Evolutionary conservation across 2,113 vertebrate genomes (phyloP).

Genomic region (Scophthalmus maximus): DNA sequence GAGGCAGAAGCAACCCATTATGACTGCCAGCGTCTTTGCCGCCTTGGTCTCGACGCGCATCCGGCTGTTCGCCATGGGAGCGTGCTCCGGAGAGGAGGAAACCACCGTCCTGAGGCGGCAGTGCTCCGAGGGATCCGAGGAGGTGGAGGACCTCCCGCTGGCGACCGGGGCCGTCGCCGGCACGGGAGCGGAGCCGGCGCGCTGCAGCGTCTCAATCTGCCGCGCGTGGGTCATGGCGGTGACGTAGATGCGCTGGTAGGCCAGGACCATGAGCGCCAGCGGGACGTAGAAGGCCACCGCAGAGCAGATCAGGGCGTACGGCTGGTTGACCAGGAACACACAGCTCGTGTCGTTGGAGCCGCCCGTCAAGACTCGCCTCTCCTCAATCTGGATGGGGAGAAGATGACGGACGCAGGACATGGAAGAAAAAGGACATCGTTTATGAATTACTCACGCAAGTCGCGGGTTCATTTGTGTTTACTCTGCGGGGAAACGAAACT

Average conservation of each 20-base stretch:
- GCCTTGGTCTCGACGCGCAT: conserved; percentile 86
- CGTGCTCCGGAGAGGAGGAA: conserved; percentile 56
- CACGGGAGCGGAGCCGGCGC: conserved; percentile 81
- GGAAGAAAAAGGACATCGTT: background rate
- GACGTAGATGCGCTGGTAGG: conserved; percentile 86
- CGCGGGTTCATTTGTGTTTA: no score
- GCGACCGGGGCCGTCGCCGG: conserved; percentile 20
- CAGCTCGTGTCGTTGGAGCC: conserved; percentile 82
- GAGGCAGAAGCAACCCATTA: conserved; percentile 87
- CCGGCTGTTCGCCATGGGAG: conserved; percentile 70
- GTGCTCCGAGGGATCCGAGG: conserved; percentile 66
- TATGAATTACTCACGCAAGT: no score
- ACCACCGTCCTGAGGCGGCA: conserved; percentile 48
- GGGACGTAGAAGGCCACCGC: conserved; percentile 85
- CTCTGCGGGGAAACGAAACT: no score
- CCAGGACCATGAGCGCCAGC: conserved; percentile 83
- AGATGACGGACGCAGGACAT: background rate
- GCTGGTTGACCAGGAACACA: conserved; percentile 84
- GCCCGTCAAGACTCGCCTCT: conserved; percentile 57
- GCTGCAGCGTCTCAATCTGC: conserved; percentile 82
- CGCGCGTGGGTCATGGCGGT: conserved; percentile 84
- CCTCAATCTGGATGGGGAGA: conserved; percentile 74
- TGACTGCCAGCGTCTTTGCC: conserved; percentile 84
- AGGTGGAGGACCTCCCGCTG: conserved; percentile 56
- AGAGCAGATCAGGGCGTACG: conserved; percentile 85